Evolutionary conservation across 2,888 invertebrate genomes (phyloP), one percentile per base, ranked within the genome.

Genomic region (Eupithecia exiguata): DNA sequence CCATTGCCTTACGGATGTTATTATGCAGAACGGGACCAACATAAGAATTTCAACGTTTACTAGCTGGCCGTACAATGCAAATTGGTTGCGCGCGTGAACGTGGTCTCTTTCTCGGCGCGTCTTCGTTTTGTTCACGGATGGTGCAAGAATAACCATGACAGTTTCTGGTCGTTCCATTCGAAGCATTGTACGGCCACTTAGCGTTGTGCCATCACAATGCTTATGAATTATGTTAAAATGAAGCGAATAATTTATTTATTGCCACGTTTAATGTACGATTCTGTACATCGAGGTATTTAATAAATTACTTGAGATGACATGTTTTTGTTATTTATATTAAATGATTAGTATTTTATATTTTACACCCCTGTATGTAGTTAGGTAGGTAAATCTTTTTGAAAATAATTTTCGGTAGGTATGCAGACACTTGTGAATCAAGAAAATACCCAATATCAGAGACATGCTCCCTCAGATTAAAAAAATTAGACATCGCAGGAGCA

Each of bases 1-100:
- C 92, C 92, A 92, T 93, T 92, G 89, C 93, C 93, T 93, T 92
- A 90, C 92, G 92, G 92, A 93, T 92, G 92, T 92, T 91, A 91
- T 92, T 92, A 93, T 92, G 93, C 93, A 92, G 92, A 93, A 93
- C 90, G 92, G 90, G 91, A 92, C 91, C 91, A 89, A 92, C 91
- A 90, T 92, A 93, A 93, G 92, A 93, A 92, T 93, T 92, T 92
- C 91, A 93, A 92, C 93, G 93, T 91, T 93, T 90, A 89, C 90
- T 87, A 91, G 91, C 89, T 85, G 84, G 86, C 86, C 88, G 88
- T 88, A 93, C 91, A 92, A 92, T 92, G 92, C 92, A 92, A 92
- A 92, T 93, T 93, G 92, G 92, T 92, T 89, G 91, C 89, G 91
- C 89, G 89, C 84, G 84, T 87, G 85, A 87, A 86, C 84, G 88